Percentiles rank a stretch among this genome's conserved stretches.
These are phyloP conservation scores for Poeciliopsis presidionis DNA, from an alignment of 2,797 vertebrate genomes.

Conservation along the genomic window DNA sequence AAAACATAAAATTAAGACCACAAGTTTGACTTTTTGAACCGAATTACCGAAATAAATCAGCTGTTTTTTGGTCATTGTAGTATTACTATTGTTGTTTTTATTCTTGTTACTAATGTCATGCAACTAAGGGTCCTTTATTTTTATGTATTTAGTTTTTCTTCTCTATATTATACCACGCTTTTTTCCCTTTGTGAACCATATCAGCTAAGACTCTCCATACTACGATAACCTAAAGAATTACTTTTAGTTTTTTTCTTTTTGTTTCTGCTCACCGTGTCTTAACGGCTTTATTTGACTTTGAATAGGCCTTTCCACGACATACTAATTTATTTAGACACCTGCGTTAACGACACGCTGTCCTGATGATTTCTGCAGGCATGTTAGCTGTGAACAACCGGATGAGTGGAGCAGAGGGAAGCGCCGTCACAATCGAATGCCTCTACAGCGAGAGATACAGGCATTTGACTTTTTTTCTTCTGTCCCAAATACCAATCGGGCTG, in stretches of 20 bases:
- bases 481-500: not conserved
- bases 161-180: no score
- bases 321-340: not conserved
- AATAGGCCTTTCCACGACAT: not conserved
- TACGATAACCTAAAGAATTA: no score
- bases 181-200: no score
- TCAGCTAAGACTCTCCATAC: no score
- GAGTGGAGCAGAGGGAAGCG: slow-evolving; percentile 70
- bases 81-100: no score
- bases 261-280: not conserved
- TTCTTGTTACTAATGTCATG: no score
- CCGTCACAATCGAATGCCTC: slow-evolving; percentile 53
- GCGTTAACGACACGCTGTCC: not conserved
- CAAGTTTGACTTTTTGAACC: not conserved
- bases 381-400: slow-evolving; percentile 58
- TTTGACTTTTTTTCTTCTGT: slow-evolving; percentile 17
- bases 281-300: not conserved
- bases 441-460: slow-evolving; percentile 74
- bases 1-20: not conserved
- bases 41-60: not conserved
- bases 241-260: not conserved
- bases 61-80: no score
- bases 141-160: no score
- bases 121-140: no score
- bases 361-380: slow-evolving; percentile 63